phyloP scores from a whole-genome alignment of 2,888 invertebrate genomes.

The Sarcophaga variegata region DNA sequence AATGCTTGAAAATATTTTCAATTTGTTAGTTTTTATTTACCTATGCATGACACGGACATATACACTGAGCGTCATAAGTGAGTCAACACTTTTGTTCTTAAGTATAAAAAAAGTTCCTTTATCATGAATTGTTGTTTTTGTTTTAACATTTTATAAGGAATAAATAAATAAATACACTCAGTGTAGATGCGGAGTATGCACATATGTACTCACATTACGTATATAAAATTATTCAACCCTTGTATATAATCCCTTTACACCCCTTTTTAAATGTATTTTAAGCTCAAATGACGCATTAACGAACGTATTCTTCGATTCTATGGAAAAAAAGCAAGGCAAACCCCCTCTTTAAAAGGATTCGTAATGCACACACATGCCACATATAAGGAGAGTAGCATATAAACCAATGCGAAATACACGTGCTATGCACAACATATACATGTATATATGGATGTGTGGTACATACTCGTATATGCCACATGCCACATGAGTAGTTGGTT shows the following conservation, averaged over 20 bases:
- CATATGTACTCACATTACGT: background rate
- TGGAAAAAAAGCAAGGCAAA: conserved; percentile 24
- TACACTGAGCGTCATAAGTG: no score
- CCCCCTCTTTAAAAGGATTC: conserved; percentile 44
- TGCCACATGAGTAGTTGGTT: background rate
- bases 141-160: no score
- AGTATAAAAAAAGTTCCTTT: no score
- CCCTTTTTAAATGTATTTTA: conserved; percentile 20
- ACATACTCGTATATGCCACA: background rate
- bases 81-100: no score
- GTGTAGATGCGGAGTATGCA: background rate
- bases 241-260: conserved; percentile 61
- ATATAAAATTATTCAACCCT: conserved; percentile 59
- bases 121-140: no score
- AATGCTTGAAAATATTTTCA: no score
- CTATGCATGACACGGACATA: no score
- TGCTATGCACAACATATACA: background rate
- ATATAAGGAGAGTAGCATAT: background rate
- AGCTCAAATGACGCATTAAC: conserved; percentile 34
- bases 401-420: conserved; percentile 30
- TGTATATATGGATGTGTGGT: background rate
- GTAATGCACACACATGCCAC: conserved; percentile 32
- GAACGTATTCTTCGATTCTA: conserved; percentile 15
- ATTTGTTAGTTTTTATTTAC: no score
- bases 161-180: no score